phyloP scores from a whole-genome alignment of 1,140 invertebrate genomes.

The Halesus radiatus region DNA sequence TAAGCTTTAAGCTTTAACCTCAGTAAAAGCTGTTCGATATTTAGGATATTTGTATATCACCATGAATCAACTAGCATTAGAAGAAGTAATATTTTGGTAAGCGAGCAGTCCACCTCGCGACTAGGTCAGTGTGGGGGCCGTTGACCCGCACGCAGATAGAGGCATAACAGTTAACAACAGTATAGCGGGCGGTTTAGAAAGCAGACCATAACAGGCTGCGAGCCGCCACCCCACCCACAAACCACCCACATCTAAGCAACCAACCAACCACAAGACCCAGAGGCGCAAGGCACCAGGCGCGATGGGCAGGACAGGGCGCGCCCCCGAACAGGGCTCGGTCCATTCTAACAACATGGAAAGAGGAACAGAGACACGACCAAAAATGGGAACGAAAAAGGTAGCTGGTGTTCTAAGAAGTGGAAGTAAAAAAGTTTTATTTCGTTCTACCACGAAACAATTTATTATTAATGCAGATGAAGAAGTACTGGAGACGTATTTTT shows the following conservation, averaged over 20 bases:
- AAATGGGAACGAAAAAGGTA: neutral
- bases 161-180: slow-evolving; percentile 32
- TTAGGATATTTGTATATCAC: too few species aligned
- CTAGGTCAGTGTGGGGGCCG: slow-evolving; percentile 18
- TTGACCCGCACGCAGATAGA: slow-evolving; percentile 39
- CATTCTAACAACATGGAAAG: neutral
- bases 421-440: neutral
- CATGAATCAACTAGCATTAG: too few species aligned
- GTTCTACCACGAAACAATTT: too few species aligned
- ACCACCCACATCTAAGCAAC: neutral
- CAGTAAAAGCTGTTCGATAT: too few species aligned
- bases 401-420: neutral
- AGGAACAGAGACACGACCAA: neutral
- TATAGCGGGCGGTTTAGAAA: slow-evolving; percentile 51
- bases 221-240: neutral
- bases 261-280: neutral
- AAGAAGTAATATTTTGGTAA: neutral
- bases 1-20: too few species aligned
- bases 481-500: too few species aligned
- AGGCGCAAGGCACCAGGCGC: neutral
- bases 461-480: too few species aligned
- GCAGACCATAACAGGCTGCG: slow-evolving; percentile 40
- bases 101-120: slow-evolving; percentile 29
- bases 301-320: neutral
- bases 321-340: neutral